Conservation (phyloP, 2,888 invertebrate genomes). For the Crocallis elinguaria region DNA sequence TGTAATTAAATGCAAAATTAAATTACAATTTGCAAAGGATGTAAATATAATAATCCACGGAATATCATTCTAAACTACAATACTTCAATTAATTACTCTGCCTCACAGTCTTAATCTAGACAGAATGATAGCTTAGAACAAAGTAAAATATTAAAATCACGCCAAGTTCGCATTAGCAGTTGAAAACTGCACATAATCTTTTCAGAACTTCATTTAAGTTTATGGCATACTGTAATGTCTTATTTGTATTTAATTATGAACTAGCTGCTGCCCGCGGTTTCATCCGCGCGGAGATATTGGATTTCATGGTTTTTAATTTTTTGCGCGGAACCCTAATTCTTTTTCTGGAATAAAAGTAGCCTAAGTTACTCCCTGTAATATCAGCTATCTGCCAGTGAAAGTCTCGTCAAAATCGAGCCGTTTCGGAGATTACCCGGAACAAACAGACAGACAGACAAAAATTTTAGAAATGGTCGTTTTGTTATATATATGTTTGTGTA, state of each 20-base stretch:
- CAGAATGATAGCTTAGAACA: slow-evolving; percentile 35
- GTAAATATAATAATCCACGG: neutral
- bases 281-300: too few relatives aligned
- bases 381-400: too few relatives aligned
- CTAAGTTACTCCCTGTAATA: too few relatives aligned
- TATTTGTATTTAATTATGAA: neutral
- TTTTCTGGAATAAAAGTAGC: too few relatives aligned
- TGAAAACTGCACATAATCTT: slow-evolving; percentile 44
- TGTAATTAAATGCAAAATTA: neutral
- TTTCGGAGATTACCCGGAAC: too few relatives aligned
- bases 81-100: slow-evolving; percentile 21
- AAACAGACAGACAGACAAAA: too few relatives aligned
- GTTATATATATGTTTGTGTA: too few relatives aligned
- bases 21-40: neutral
- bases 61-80: neutral
- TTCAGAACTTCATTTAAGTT: slow-evolving; percentile 37
- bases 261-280: too few relatives aligned
- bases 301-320: too few relatives aligned
- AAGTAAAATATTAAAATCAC: slow-evolving; percentile 42
- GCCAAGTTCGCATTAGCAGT: slow-evolving; percentile 55
- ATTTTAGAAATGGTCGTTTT: too few relatives aligned
- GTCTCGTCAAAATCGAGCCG: too few relatives aligned
- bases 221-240: slow-evolving; percentile 12
- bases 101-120: slow-evolving; percentile 26
- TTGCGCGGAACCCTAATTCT: too few relatives aligned